phyloP scores from a whole-genome alignment of 2,113 vertebrate species.

The Spheniscus mendiculus region DNA sequence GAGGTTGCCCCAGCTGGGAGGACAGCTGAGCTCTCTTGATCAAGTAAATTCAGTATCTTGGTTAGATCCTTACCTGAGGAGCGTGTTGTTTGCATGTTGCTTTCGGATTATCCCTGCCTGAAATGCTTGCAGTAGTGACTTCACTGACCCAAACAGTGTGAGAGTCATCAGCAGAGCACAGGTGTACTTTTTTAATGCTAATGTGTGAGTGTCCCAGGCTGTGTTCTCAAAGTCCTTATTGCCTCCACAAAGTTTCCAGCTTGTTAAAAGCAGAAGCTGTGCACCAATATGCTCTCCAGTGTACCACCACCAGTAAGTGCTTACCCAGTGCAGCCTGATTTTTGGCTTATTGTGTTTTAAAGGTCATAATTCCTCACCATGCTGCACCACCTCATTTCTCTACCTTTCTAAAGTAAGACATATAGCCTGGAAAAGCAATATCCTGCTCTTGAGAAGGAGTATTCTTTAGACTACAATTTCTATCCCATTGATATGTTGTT shows the following conservation, averaged over 20 bases:
- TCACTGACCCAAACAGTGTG: not conserved
- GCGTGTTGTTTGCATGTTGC: not conserved
- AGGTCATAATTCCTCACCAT: not conserved
- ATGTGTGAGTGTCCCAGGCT: not conserved
- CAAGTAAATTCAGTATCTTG: not conserved
- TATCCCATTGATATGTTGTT: accelerated
- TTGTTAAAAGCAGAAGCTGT: not conserved
- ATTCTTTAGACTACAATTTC: not conserved
- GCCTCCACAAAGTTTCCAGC: not conserved
- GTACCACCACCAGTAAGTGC: not conserved
- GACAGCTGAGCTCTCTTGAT: not conserved
- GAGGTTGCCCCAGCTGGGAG: not conserved
- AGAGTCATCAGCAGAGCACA: not conserved
- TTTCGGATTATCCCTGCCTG: not conserved
- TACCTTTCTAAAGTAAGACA: not conserved
- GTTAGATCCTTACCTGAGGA: not conserved
- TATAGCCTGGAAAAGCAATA: not conserved
- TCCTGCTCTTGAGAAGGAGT: not conserved
- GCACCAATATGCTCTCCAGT: not conserved
- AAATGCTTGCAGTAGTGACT: not conserved
- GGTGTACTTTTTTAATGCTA: not conserved
- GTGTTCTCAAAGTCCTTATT: not conserved
- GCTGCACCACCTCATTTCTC: not conserved
- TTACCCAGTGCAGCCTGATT: not conserved
- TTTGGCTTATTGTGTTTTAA: not conserved